phyloP scores from a whole-genome alignment of 2,113 vertebrate genomes.

The Odocoileus hemionus region DNA sequence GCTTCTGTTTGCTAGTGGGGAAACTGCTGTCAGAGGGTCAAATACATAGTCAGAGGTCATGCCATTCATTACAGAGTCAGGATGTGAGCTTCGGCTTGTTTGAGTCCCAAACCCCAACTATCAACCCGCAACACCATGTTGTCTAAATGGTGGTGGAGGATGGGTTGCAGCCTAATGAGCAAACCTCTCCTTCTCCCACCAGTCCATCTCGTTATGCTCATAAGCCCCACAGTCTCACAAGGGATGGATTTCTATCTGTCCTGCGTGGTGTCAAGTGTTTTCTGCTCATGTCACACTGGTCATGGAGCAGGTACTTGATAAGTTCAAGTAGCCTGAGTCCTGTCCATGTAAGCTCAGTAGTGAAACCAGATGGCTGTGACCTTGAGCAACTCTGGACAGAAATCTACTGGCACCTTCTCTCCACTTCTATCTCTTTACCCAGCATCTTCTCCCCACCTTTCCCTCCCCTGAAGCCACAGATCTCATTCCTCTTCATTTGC shows the following conservation, averaged over 20 bases:
- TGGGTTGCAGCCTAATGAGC: not conserved
- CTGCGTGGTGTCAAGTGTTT: not conserved
- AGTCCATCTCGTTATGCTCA: accelerated
- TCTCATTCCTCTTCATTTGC: not conserved
- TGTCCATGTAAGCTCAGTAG: not conserved
- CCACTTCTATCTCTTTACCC: not conserved
- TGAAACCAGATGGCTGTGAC: not conserved
- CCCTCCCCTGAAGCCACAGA: not conserved
- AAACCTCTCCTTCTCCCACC: not conserved
- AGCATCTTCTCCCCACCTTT: not conserved
- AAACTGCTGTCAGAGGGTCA: not conserved
- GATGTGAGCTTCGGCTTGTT: not conserved
- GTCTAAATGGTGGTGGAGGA: not conserved
- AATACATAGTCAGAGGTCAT: not conserved
- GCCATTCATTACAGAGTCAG: not conserved
- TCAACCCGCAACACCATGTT: not conserved
- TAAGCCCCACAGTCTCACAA: not conserved
- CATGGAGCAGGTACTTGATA: not conserved
- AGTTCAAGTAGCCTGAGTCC: not conserved
- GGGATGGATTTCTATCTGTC: not conserved
- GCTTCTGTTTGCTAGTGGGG: not conserved
- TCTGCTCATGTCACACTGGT: not conserved
- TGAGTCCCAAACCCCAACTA: not conserved
- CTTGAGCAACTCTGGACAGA: not conserved
- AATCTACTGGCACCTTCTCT: not conserved